Conservation (phyloP, 2,888 invertebrate genomes). For the Melangyna quadrimaculata region DNA sequence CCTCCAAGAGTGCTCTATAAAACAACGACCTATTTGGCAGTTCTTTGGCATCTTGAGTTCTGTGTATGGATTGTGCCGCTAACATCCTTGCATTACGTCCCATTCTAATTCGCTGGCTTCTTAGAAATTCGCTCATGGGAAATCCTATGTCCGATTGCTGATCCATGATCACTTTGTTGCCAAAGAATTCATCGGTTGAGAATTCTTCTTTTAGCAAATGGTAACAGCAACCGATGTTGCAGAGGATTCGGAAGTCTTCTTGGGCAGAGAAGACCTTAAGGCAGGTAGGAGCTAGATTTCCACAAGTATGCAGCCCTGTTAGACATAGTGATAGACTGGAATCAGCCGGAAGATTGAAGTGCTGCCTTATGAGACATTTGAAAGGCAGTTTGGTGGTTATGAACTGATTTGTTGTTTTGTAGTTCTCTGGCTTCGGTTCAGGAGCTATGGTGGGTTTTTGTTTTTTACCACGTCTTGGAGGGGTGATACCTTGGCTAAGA, state of each 20-base stretch:
- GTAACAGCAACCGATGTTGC: constrained; percentile 95
- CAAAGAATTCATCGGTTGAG: constrained; percentile 77
- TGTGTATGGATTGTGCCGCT: constrained; percentile 91
- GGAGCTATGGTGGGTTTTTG: constrained; percentile 9
- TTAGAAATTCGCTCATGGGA: constrained; percentile 86
- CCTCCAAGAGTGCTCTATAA: constrained; percentile 89
- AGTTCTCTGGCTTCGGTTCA: constrained; percentile 77
- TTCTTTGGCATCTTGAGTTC: constrained; percentile 83
- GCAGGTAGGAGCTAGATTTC: constrained; percentile 88
- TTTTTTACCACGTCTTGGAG: constrained; percentile 76
- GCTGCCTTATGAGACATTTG: constrained; percentile 80
- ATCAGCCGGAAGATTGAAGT: constrained; percentile 79
- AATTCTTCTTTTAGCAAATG: constrained; percentile 87
- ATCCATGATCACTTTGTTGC: constrained; percentile 76
- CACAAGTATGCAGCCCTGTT: constrained; percentile 94
- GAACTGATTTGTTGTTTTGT: constrained; percentile 84
- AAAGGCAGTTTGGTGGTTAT: constrained; percentile 85
- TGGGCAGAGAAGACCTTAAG: constrained; percentile 86
- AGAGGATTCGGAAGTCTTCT: constrained; percentile 83
- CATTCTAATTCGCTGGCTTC: constrained; percentile 81
- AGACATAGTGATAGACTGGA: constrained; percentile 82
- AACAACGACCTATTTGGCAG: constrained; percentile 85
- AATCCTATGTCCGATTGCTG: constrained; percentile 82
- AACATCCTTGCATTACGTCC: constrained; percentile 92
- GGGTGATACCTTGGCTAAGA: constrained; percentile 79